Evolutionary conservation across 1,140 invertebrate species (phyloP).

Genomic region (Cotesia vestalis): DNA sequence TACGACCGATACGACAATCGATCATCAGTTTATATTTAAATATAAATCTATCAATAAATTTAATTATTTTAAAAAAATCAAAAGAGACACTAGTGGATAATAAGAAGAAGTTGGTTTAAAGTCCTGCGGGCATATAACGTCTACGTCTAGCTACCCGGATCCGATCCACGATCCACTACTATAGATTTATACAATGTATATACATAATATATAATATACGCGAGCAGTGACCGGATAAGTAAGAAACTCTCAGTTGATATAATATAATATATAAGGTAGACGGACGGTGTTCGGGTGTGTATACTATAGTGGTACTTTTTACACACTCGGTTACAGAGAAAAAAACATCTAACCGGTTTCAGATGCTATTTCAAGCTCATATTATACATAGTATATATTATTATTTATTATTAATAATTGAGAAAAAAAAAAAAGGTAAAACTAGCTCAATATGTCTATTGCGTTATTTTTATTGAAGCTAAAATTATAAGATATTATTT

Average conservation of each 20-base stretch:
- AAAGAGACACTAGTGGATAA: background rate
- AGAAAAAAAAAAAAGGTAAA: too few species aligned
- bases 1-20: too few species aligned
- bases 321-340: background rate
- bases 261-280: background rate
- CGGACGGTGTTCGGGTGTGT: background rate
- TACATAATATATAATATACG: background rate
- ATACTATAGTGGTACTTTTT: background rate
- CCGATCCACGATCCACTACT: constrained; percentile 35
- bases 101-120: background rate
- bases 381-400: too few species aligned
- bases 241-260: too few species aligned
- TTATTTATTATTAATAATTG: too few species aligned
- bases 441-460: too few species aligned
- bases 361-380: too few species aligned
- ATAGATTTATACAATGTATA: background rate
- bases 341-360: too few species aligned
- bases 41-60: background rate
- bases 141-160: constrained; percentile 53
- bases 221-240: background rate
- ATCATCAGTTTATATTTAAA: too few species aligned
- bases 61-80: background rate
- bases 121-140: constrained; percentile 15
- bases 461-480: too few species aligned
- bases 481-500: too few species aligned